Base-by-base conservation (phyloP, 2,113 vertebrate genomes). In the Choloepus hoffmanni region DNA sequence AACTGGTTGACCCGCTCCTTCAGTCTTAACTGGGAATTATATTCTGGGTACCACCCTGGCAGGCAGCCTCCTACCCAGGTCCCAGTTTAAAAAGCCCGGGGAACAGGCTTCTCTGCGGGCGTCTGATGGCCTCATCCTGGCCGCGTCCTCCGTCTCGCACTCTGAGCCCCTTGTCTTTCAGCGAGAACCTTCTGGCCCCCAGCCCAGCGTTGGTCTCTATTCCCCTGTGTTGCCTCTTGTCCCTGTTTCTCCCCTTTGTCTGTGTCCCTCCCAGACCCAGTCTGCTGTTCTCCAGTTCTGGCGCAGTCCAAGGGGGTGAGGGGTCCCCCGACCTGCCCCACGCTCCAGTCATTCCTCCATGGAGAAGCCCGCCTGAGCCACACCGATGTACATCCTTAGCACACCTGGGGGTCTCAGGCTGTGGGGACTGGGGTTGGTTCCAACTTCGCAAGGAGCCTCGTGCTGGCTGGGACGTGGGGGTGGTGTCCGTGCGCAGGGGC, bases 371-470 rank as follows among this genome's bases (percentile, higher is more conserved):
- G 0, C 86, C 7, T 79, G 1, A 1, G 13, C 53, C 9, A n/a
- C 77, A 40, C n/a, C 26, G 53, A 15, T 16, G 11, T 33, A 8
- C 16, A 24, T 26, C 48, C 58, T 74, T 13, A 14, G 40, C 43
- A 28, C 16, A 43, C 15, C 1, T 23, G 18, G 23, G 12, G 28
- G 60, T 53, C 23, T 65, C 11, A 6, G 10, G 28, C 40, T 13
- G 50, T 60, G 12, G 7, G 30, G 68, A 14, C n/a, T 50, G 14
- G 53, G 3, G 1, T 16, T 76, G 40, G 26, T 19, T 53, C 68
- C 4, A 19, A 19, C 28, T 65, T 82, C 24, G 4, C 3, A 43
- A n/a, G 65, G 58, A 43, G n/a, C 1, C 3, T 21, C 0, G 0
- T 21, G 7, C 67, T 8, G 16, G 50, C 50, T 53, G 50, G 50